A percentile compares a stretch with the other conserved stretches of the same genome.
Evolutionary conservation across 2,888 invertebrate genomes (phyloP).

Genomic region (Epirrita christyi): DNA sequence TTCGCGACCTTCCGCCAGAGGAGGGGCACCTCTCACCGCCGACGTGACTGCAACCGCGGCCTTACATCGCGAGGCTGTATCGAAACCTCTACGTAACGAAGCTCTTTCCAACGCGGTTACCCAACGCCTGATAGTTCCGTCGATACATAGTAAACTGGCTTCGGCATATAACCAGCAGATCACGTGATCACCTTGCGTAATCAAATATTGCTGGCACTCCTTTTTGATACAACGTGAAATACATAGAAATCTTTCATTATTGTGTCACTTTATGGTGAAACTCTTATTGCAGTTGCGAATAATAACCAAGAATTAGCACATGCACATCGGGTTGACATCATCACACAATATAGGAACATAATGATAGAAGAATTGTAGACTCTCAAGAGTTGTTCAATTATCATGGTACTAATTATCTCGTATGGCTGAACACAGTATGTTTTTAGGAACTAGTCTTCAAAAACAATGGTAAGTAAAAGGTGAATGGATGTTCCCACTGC

Average conservation of each 20-base stretch:
- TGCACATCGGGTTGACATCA: constrained; percentile 37
- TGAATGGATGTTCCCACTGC: constrained; percentile 64
- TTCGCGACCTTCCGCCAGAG: constrained; percentile 79
- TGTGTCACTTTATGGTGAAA: constrained; percentile 66
- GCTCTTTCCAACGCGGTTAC: constrained; percentile 81
- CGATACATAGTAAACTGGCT: constrained; percentile 73
- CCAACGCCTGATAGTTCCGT: constrained; percentile 79
- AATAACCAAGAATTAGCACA: constrained; percentile 43
- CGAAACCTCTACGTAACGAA: constrained; percentile 82
- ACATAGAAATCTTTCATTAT: constrained; percentile 74
- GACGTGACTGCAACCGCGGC: constrained; percentile 83
- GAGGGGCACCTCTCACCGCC: constrained; percentile 82
- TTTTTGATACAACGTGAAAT: constrained; percentile 72
- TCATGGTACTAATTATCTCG: constrained; percentile 33
- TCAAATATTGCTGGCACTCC: constrained; percentile 71
- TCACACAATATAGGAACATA: constrained; percentile 30
- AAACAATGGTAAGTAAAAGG: constrained; percentile 73
- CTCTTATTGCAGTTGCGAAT: constrained; percentile 58
- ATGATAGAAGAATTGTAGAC: constrained; percentile 22
- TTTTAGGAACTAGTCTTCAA: constrained; percentile 45
- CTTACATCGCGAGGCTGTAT: constrained; percentile 83
- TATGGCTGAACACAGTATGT: constrained; percentile 38
- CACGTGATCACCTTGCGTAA: constrained; percentile 79
- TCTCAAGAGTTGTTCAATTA: constrained; percentile 20
- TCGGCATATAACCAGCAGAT: constrained; percentile 66